These are phyloP conservation scores for Charina bottae DNA, from an alignment of 2,113 vertebrate genomes.

Conservation along the genomic window DNA sequence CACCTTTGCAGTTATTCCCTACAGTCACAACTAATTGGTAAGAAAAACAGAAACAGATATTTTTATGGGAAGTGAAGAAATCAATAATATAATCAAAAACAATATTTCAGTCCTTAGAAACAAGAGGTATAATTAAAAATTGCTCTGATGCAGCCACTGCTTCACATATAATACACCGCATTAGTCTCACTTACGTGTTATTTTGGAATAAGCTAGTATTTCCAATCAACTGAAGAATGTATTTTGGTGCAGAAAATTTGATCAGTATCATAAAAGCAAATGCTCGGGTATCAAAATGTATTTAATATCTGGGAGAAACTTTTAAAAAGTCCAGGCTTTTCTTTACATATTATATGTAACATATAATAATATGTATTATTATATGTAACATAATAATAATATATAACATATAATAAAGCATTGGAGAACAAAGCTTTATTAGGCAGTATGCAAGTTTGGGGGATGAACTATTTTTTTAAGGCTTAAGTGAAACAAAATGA, in stretches of 20 bases:
- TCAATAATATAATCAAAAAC: background rate
- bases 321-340: background rate
- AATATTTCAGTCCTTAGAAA: background rate
- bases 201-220: background rate
- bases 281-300: background rate
- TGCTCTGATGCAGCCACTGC: background rate
- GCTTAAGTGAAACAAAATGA: background rate
- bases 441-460: background rate
- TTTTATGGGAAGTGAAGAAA: background rate
- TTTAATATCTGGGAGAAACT: background rate
- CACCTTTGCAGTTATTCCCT: background rate
- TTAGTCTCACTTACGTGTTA: background rate
- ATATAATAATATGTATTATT: background rate
- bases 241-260: background rate
- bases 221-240: background rate
- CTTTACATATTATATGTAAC: background rate
- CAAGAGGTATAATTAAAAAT: background rate
- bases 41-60: background rate
- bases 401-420: background rate
- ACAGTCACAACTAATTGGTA: background rate
- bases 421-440: background rate
- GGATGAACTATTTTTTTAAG: background rate
- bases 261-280: background rate
- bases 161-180: background rate
- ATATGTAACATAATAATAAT: background rate